Conservation (phyloP, 2,888 invertebrate genomes). For the Lochmaea crataegi region DNA sequence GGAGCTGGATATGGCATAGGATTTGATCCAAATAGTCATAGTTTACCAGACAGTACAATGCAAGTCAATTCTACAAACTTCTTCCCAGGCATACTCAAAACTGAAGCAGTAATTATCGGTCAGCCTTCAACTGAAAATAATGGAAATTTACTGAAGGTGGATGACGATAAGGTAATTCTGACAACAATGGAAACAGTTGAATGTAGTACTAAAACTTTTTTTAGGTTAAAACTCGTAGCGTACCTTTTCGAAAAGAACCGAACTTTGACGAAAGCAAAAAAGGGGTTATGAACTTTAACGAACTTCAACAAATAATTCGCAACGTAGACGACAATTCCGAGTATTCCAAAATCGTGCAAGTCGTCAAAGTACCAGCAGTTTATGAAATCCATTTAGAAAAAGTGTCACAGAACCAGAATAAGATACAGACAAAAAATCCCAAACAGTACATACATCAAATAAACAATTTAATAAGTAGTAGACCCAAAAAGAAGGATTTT, state of each 20-base stretch:
- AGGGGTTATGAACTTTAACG: constrained; percentile 29
- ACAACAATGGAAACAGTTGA: too few relatives aligned
- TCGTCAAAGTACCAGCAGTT: constrained; percentile 54
- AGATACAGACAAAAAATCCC: background rate
- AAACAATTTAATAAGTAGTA: constrained; percentile 14
- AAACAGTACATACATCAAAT: constrained; percentile 22
- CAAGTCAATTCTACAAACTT: constrained; percentile 34
- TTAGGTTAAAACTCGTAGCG: constrained; percentile 4
- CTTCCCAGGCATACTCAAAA: constrained; percentile 12
- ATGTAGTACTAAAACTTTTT: background rate
- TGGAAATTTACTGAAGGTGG: constrained; percentile 17
- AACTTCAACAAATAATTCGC: constrained; percentile 41
- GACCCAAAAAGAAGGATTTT: constrained; percentile 5
- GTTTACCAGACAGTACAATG: constrained; percentile 33
- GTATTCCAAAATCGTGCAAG: constrained; percentile 47
- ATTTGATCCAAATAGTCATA: constrained; percentile 18
- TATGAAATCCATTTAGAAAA: constrained; percentile 54
- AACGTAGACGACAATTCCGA: constrained; percentile 34
- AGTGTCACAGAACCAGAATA: constrained; percentile 7
- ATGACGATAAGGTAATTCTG: constrained; percentile 3
- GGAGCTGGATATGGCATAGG: constrained; percentile 45
- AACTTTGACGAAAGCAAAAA: background rate
- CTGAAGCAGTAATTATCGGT: constrained; percentile 23
- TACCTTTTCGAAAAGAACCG: background rate
- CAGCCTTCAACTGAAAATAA: constrained; percentile 8